phyloP scores from a whole-genome alignment of 1,140 invertebrate genomes.

The Hyles vespertilio region DNA sequence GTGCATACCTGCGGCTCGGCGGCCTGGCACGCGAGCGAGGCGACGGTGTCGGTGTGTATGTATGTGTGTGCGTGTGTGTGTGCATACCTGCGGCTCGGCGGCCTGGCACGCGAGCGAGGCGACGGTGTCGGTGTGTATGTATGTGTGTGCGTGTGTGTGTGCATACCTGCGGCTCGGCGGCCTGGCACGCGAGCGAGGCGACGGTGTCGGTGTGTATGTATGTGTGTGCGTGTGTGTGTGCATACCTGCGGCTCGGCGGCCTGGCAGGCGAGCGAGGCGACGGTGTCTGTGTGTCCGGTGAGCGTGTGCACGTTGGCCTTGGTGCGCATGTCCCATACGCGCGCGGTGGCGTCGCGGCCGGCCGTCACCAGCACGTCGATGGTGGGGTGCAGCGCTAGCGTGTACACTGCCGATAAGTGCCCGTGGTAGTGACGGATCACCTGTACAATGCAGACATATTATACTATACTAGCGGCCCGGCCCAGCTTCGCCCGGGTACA shows the following conservation, averaged over 20 bases:
- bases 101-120: background rate
- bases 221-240: background rate
- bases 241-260: constrained; percentile 92
- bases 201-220: no score
- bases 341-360: constrained; percentile 95
- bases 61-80: no score
- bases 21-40: constrained; percentile 93
- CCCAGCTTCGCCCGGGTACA: no score
- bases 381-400: constrained; percentile 94
- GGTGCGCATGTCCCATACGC: constrained; percentile 99
- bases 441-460: constrained; percentile 16
- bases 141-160: no score
- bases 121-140: no score
- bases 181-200: background rate
- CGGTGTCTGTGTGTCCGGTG: constrained; percentile 97
- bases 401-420: constrained; percentile 97
- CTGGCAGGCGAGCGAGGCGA: constrained; percentile 95
- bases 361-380: constrained; percentile 97
- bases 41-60: constrained; percentile 75
- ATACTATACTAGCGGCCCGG: no score
- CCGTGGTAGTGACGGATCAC: constrained; percentile 99
- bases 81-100: no score
- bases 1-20: constrained; percentile 96
- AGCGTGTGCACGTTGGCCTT: constrained; percentile 99
- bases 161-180: no score